Evolutionary conservation across 2,888 invertebrate genomes (phyloP).

Genomic region (Caenorhabditis sp.): DNA sequence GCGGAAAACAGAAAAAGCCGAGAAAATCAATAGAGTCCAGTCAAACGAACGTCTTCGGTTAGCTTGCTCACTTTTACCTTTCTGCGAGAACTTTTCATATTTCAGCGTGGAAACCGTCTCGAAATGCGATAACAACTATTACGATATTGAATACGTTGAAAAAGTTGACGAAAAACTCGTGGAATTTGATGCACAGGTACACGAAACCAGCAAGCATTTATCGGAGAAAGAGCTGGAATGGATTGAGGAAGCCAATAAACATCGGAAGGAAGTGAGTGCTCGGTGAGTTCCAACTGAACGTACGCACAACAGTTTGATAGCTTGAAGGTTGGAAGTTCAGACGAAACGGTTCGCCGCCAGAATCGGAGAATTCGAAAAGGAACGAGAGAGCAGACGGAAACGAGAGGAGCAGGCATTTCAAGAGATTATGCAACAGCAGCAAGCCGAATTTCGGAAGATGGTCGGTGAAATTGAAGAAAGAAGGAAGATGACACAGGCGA

Average conservation of each 20-base stretch:
- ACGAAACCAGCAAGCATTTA: constrained; percentile 6
- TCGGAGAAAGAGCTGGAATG: constrained; percentile 28
- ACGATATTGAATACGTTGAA: too few species aligned
- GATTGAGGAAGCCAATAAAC: constrained; percentile 4
- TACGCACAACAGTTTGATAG: neutral
- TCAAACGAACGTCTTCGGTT: neutral
- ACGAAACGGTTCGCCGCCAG: constrained; percentile 9
- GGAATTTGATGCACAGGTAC: constrained; percentile 9
- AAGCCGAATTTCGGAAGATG: constrained; percentile 11
- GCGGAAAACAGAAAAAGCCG: neutral
- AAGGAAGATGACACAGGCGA: too few species aligned
- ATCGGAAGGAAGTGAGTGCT: constrained; percentile 35
- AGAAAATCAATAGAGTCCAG: neutral
- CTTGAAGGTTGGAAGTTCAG: constrained; percentile 30
- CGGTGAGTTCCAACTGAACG: neutral
- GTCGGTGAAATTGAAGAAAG: constrained; percentile 19
- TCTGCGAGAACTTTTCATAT: neutral
- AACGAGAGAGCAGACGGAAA: neutral
- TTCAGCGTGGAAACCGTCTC: constrained; percentile 1
- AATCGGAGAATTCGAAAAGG: constrained; percentile 22
- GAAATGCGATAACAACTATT: too few species aligned
- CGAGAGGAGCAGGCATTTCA: constrained; percentile 24
- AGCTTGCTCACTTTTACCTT: too few species aligned
- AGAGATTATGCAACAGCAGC: constrained; percentile 5
- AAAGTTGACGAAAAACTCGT: constrained; percentile 11